phyloP scores from a whole-genome alignment of 2,113 vertebrate species.

The Strigops habroptila region DNA sequence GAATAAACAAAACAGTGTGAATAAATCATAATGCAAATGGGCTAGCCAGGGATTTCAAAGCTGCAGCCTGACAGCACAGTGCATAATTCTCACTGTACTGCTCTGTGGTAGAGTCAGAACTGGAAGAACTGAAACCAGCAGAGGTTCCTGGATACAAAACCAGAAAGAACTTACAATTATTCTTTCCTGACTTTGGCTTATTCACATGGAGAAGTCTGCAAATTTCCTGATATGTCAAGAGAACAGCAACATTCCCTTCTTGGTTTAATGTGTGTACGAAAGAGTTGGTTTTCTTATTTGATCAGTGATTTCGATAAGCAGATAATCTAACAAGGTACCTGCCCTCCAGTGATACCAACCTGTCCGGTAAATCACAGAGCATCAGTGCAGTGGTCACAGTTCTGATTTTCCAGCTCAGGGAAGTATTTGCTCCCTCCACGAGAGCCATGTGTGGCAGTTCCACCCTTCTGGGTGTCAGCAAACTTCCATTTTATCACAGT shows the following conservation, averaged over 20 bases:
- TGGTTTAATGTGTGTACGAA: neutral
- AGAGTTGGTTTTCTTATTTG: neutral
- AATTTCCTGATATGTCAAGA: neutral
- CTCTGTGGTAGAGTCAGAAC: neutral
- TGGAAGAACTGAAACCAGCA: neutral
- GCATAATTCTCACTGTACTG: neutral
- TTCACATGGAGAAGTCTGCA: neutral
- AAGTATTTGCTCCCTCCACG: neutral
- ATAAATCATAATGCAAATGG: conserved; percentile 2
- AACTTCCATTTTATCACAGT: neutral
- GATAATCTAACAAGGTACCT: neutral
- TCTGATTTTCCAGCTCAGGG: neutral
- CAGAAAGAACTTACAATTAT: neutral
- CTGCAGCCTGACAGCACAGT: neutral
- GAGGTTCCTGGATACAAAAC: neutral
- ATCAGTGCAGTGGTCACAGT: neutral
- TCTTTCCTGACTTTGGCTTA: neutral
- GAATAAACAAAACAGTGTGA: conserved; percentile 7
- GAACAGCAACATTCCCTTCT: neutral
- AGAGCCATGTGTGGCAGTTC: neutral
- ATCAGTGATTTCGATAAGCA: neutral
- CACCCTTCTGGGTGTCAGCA: neutral
- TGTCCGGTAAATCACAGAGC: neutral
- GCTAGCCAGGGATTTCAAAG: neutral
- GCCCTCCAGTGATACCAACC: neutral